A percentile compares a stretch with the other conserved stretches of the same genome.
Conservation (phyloP, 2,113 vertebrate species). For the Dromiciops gliroides region DNA sequence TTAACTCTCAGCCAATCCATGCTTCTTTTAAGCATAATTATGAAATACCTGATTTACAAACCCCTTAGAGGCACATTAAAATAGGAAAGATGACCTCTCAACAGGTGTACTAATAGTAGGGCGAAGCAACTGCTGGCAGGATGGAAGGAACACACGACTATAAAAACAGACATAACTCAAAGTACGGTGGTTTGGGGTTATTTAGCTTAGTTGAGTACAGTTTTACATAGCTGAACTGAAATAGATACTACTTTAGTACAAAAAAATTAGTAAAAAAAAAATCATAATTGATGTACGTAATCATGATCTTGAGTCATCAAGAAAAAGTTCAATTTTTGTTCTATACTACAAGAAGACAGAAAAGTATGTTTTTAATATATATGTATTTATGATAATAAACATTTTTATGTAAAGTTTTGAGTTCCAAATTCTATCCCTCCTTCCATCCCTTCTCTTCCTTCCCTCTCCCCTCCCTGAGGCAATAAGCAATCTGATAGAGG, state of each 20-base stretch:
- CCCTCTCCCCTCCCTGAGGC: no score
- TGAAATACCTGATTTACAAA: background rate
- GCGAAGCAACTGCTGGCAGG: background rate
- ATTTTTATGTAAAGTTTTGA: no score
- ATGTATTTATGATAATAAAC: no score
- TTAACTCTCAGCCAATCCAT: background rate
- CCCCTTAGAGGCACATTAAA: background rate
- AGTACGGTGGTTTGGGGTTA: background rate
- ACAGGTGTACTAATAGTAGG: background rate
- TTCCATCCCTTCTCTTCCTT: no score
- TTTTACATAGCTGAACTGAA: background rate
- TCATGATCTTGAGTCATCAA: background rate
- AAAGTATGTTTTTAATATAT: no score
- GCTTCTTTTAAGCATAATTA: background rate
- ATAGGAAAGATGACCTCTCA: background rate
- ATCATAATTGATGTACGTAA: background rate
- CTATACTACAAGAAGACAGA: background rate
- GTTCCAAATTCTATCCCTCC: no score
- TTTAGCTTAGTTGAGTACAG: background rate
- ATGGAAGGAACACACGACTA: conserved; percentile 32
- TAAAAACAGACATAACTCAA: background rate
- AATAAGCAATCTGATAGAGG: no score
- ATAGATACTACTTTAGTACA: background rate
- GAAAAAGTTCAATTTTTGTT: background rate
- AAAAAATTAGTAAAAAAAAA: background rate